Base-by-base conservation (phyloP, 1,140 invertebrate species). In the Temnothorax longispinosus region DNA sequence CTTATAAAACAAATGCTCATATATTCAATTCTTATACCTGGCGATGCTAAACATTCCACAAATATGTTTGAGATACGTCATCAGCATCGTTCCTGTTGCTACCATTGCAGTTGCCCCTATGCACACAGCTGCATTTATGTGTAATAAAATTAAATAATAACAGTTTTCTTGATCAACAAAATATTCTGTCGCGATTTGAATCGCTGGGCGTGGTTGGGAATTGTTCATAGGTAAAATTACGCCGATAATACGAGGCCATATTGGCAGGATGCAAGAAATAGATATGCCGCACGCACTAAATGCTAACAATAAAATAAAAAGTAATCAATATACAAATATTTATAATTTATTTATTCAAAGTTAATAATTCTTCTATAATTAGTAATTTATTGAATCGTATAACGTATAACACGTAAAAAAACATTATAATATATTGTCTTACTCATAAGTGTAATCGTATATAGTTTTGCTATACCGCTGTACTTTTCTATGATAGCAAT, bases 11-110 rank as follows among this genome's bases (percentile, higher is more conserved):
- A 27, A 27, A 54, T 38, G 4, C 8, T 38, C 1, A 27, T 27
- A 1, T 41, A 41, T 38, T 54, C 0, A 38, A 27, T 27, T 27
- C 6, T 18, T 72, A 0, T 47, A 82, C 54, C 41, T 47, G 1
- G 56, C 75, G 3, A 62, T 60, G 1, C 15, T 77, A 32, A 77
- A 64, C 56, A 77, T 60, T 47, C 13, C 56, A 4, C 56, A 77
- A 4, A 32, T 62, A 47, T 77, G 15, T 47, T 64, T 41, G 1
- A 77, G 0, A 2, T 44, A 44, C 10, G 15, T 5, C 32, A 77
- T 2, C 0, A 77, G 0, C 38, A 64, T 77, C 0, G 56, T 47
- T 44, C 56, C 56, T n/a, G 41, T 64, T 5, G 38, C 41, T 62
- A 47, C 0, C 2, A 62, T n/a, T 62, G 21, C 27, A 15, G 18